Evolutionary conservation across 2,113 vertebrate species (phyloP).

Genomic region (Gallinago jamesoni): DNA sequence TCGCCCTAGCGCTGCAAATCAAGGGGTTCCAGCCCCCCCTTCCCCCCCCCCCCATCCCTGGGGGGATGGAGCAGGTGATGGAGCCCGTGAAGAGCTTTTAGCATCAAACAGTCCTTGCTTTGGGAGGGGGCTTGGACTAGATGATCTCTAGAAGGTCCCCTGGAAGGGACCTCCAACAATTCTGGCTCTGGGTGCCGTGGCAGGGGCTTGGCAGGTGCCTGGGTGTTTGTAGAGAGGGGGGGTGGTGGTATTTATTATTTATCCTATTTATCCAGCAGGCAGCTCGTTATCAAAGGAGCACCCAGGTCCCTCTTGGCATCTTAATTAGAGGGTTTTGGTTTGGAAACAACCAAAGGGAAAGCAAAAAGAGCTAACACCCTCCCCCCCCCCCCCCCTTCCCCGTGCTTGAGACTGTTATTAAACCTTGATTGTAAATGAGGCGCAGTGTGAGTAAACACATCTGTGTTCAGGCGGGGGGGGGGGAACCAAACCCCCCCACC

Average conservation of each 20-base stretch:
- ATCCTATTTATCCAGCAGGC: constrained; percentile 26
- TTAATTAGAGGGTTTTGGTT: constrained; percentile 70
- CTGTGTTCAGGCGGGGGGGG: constrained; percentile 48
- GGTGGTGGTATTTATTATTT: neutral
- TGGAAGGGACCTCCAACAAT: too few species aligned
- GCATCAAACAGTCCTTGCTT: neutral
- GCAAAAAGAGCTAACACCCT: neutral
- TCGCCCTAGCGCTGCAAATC: neutral
- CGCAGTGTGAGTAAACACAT: constrained; percentile 78
- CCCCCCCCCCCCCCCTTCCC: neutral
- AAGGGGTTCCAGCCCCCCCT: neutral
- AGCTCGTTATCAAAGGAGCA: constrained; percentile 65
- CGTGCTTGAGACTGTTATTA: constrained; percentile 40
- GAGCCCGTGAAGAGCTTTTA: constrained; percentile 1
- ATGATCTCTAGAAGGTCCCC: too few species aligned
- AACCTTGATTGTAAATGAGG: constrained; percentile 71
- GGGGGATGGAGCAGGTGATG: neutral
- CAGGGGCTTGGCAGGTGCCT: neutral
- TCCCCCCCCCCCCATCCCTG: neutral
- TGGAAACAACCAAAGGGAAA: constrained; percentile 42
- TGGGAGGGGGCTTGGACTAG: too few species aligned
- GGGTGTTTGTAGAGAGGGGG: neutral
- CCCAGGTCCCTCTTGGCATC: constrained; percentile 54
- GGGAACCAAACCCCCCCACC: neutral
- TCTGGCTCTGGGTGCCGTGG: neutral